These are phyloP conservation scores for Plebejus argus DNA, from an alignment of 2,888 invertebrate species.

Conservation along the genomic window DNA sequence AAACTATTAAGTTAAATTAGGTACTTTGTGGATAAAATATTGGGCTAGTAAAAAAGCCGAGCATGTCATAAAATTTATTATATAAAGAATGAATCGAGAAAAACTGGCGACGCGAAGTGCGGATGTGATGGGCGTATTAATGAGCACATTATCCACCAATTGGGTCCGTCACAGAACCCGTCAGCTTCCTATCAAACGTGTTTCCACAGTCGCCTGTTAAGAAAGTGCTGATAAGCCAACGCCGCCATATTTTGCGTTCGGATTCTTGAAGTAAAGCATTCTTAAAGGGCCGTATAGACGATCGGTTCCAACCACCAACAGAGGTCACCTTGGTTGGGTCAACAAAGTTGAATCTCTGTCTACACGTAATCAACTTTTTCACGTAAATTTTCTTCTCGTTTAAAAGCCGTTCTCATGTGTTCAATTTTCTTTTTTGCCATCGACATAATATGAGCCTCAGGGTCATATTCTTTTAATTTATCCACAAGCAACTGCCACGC, in stretches of 20 bases:
- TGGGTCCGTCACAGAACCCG: not conserved
- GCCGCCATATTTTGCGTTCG: constrained; percentile 20
- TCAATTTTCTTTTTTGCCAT: too few species aligned
- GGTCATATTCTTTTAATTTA: too few species aligned
- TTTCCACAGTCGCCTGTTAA: constrained; percentile 7
- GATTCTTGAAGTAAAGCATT: not conserved
- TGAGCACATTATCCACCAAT: constrained; percentile 3
- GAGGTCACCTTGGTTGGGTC: too few species aligned
- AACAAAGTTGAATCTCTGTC: too few species aligned
- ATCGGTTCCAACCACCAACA: too few species aligned
- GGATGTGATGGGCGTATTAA: constrained; percentile 31
- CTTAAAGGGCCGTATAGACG: too few species aligned
- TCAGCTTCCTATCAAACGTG: constrained; percentile 30
- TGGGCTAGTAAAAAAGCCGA: not conserved
- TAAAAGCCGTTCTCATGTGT: too few species aligned
- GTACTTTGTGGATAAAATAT: not conserved
- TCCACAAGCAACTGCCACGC: too few species aligned
- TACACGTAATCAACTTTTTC: too few species aligned
- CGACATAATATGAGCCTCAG: too few species aligned
- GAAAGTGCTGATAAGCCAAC: constrained; percentile 1
- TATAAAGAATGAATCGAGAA: not conserved
- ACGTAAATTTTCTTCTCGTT: too few species aligned
- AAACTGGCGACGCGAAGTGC: not conserved
- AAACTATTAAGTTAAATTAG: too few species aligned
- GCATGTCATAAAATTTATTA: not conserved